Percentiles rank a stretch among this genome's conserved stretches.
Evolutionary conservation across 2,113 vertebrate species (phyloP).

Genomic region (Catagonus wagneri): DNA sequence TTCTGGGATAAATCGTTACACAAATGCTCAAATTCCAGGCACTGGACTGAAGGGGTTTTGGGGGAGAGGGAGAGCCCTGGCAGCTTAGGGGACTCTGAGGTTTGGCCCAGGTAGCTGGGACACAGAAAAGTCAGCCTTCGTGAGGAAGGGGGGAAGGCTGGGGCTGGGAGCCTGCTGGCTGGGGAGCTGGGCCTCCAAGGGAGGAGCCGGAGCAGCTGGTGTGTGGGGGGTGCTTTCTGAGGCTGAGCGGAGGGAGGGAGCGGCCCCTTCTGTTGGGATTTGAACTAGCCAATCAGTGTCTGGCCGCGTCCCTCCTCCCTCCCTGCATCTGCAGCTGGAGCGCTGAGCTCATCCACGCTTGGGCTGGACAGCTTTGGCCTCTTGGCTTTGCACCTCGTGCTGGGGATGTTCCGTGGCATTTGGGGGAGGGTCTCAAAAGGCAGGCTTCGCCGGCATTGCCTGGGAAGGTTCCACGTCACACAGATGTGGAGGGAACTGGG

Average conservation of each 20-base stretch:
- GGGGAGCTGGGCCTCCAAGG: background rate
- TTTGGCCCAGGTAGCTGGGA: background rate
- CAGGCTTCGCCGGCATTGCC: background rate
- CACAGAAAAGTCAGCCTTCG: background rate
- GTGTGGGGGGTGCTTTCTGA: background rate
- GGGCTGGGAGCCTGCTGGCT: background rate
- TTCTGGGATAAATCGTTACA: background rate
- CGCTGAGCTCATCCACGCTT: constrained; percentile 57
- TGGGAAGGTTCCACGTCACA: background rate
- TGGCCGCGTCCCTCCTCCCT: background rate
- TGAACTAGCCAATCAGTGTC: constrained; percentile 78
- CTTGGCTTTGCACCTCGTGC: background rate
- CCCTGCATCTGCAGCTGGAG: constrained; percentile 32
- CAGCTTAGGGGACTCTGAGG: background rate
- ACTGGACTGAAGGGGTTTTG: no score
- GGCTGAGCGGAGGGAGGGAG: background rate
- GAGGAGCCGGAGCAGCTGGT: background rate
- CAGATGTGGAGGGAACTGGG: background rate
- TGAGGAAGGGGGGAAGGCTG: background rate
- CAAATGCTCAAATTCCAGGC: background rate
- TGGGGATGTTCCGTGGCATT: background rate
- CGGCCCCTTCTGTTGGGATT: constrained; percentile 74
- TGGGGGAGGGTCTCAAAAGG: background rate
- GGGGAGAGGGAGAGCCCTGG: background rate
- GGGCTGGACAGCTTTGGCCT: background rate